Conservation (phyloP, 2,888 invertebrate species). For the Melitaea athalia region DNA sequence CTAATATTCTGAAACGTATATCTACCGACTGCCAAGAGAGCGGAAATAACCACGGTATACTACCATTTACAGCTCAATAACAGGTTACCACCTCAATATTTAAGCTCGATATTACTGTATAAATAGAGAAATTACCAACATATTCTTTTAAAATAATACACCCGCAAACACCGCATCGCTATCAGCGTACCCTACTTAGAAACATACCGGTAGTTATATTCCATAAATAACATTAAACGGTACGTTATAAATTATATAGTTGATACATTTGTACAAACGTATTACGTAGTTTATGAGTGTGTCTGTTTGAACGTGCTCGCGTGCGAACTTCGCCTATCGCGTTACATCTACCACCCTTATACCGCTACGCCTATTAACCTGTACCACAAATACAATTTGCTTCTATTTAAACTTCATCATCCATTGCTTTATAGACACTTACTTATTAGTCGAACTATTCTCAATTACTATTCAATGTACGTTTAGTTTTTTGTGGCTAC, state of each 20-base stretch:
- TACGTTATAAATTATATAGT: constrained; percentile 37
- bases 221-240: constrained; percentile 38
- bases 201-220: constrained; percentile 35
- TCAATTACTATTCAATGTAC: background rate
- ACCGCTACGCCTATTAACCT: constrained; percentile 38
- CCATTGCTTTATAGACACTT: background rate
- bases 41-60: too few relatives aligned
- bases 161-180: constrained; percentile 12
- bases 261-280: constrained; percentile 36
- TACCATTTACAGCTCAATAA: background rate
- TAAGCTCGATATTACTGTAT: background rate
- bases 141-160: constrained; percentile 7
- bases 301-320: constrained; percentile 40
- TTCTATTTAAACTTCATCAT: background rate
- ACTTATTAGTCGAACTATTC: background rate
- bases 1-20: too few relatives aligned
- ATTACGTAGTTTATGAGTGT: constrained; percentile 40
- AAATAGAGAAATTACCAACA: background rate
- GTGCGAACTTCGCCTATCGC: constrained; percentile 41
- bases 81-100: too few relatives aligned
- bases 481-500: background rate
- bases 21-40: too few relatives aligned
- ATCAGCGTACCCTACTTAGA: constrained; percentile 20
- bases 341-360: constrained; percentile 39
- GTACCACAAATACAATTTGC: constrained; percentile 2